Conservation (phyloP, 1,140 invertebrate species). For the Euwallacea fornicatus region DNA sequence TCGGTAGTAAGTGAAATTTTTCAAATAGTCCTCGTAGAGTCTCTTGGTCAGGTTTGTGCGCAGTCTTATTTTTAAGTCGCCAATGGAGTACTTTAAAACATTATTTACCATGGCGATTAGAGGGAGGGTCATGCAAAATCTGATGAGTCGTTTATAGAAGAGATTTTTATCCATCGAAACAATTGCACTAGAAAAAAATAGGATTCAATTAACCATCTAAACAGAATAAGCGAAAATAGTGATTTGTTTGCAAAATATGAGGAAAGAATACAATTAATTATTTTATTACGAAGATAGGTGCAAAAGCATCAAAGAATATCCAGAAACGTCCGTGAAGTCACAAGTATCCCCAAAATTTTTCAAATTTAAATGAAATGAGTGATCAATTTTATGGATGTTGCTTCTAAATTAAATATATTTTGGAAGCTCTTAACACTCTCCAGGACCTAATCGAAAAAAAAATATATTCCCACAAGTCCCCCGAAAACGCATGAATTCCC, state of each 20-base stretch:
- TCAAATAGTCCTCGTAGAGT: slow-evolving; percentile 90
- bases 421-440: too few relatives aligned
- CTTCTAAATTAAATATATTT: too few relatives aligned
- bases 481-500: too few relatives aligned
- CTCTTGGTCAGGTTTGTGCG: slow-evolving; percentile 85
- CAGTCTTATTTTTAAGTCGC: slow-evolving; percentile 89
- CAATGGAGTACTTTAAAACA: slow-evolving; percentile 89
- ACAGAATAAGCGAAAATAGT: neutral
- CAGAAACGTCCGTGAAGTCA: too few relatives aligned
- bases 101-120: slow-evolving; percentile 89
- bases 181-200: slow-evolving; percentile 74
- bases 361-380: too few relatives aligned
- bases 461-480: too few relatives aligned
- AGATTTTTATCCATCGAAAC: slow-evolving; percentile 79
- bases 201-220: neutral
- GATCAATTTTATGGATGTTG: too few relatives aligned
- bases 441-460: too few relatives aligned
- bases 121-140: slow-evolving; percentile 81
- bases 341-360: too few relatives aligned
- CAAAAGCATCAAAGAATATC: too few relatives aligned
- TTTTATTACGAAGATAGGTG: too few relatives aligned
- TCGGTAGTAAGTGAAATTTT: slow-evolving; percentile 97
- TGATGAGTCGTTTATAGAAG: slow-evolving; percentile 75
- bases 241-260: neutral
- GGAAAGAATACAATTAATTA: too few relatives aligned